phyloP scores from a whole-genome alignment of 2,888 invertebrate genomes.

The Acleris literana region DNA sequence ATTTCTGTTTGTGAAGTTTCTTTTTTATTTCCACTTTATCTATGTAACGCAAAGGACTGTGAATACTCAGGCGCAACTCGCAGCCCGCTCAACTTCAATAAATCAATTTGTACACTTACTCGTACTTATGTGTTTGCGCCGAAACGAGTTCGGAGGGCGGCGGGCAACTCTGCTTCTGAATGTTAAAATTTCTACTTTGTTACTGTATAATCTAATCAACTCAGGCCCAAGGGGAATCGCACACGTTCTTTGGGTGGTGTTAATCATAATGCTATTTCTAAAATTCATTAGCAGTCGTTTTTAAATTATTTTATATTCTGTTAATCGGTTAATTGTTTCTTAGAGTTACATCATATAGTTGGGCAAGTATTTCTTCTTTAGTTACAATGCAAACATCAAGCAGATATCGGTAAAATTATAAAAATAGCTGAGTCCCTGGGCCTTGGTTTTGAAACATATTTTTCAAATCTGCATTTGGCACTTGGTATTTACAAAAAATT shows the following conservation, averaged over 20 bases:
- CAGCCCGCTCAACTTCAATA: constrained; percentile 80
- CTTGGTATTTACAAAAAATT: too few species aligned
- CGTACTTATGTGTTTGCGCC: constrained; percentile 69
- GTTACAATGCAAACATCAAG: too few species aligned
- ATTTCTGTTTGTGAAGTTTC: constrained; percentile 82
- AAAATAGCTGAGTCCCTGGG: too few species aligned
- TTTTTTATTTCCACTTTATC: constrained; percentile 82
- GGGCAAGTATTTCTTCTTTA: too few species aligned
- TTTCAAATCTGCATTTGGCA: too few species aligned
- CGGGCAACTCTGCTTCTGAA: constrained; percentile 65
- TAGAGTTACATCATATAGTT: too few species aligned
- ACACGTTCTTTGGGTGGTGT: constrained; percentile 14
- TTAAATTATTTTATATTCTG: too few species aligned
- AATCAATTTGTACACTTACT: constrained; percentile 82
- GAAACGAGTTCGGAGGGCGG: constrained; percentile 67
- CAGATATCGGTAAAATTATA: too few species aligned
- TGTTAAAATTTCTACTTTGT: constrained; percentile 54
- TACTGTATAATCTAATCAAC: constrained; percentile 44
- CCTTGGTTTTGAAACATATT: too few species aligned
- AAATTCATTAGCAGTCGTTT: too few species aligned
- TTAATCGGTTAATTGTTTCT: too few species aligned
- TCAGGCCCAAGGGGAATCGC: constrained; percentile 16
- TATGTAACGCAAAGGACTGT: constrained; percentile 75
- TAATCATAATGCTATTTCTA: too few species aligned
- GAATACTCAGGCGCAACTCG: constrained; percentile 80